Conservation (phyloP, 2,113 vertebrate species). For the Lucifuga dentata region DNA sequence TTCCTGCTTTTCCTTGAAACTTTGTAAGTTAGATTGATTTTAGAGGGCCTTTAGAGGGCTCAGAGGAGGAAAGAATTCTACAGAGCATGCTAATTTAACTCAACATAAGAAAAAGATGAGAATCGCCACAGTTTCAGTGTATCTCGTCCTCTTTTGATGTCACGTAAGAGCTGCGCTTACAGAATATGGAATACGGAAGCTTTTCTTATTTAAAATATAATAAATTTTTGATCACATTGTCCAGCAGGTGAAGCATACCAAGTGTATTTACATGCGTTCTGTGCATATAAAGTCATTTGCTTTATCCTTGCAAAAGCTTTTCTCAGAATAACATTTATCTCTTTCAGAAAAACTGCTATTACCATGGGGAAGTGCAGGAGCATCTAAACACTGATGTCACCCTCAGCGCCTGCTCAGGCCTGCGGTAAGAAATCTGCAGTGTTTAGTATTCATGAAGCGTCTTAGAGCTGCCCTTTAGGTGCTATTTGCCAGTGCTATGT, state of each 20-base stretch:
- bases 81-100: conserved; percentile 36
- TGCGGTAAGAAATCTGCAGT: conserved; percentile 77
- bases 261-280: too few species aligned
- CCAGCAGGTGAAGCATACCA: background rate
- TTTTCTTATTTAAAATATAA: conserved; percentile 3
- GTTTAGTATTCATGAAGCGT: conserved; percentile 46
- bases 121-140: conserved; percentile 17
- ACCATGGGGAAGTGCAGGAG: conserved; percentile 81
- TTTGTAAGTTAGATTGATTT: conserved; percentile 41
- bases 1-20: conserved; percentile 21
- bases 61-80: background rate
- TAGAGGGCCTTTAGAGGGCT: background rate
- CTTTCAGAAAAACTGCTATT: conserved; percentile 84
- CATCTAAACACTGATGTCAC: conserved; percentile 78
- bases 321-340: conserved; percentile 7
- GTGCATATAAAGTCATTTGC: background rate
- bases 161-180: conserved; percentile 10
- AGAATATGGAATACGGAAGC: conserved; percentile 21
- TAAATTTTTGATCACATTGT: conserved; percentile 15
- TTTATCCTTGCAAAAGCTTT: background rate
- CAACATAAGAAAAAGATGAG: conserved; percentile 18
- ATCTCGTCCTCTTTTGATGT: conserved; percentile 26
- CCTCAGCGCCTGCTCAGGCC: conserved; percentile 81
- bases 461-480: conserved; percentile 50
- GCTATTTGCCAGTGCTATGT: conserved; percentile 55